Evolutionary conservation across 2,113 vertebrate species (phyloP).

Genomic region (Myiozetetes cayanensis): DNA sequence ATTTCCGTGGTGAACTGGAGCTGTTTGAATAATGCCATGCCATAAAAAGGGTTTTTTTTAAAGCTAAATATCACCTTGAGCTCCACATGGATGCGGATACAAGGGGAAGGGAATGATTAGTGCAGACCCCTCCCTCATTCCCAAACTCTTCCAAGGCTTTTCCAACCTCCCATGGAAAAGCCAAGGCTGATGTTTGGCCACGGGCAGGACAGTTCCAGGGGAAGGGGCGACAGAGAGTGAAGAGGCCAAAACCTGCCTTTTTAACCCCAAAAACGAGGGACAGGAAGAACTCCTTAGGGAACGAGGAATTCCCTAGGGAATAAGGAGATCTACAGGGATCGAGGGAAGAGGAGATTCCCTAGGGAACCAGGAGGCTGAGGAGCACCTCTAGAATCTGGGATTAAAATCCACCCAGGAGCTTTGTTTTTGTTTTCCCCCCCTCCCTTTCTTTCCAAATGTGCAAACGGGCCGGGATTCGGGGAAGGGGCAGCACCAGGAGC

Average conservation of each 20-base stretch:
- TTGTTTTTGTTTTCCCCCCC: neutral
- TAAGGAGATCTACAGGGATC: neutral
- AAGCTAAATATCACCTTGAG: neutral
- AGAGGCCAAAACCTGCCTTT: neutral
- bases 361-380: neutral
- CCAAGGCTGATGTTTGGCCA: neutral
- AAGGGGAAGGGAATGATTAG: neutral
- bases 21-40: neutral
- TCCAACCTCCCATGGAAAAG: neutral
- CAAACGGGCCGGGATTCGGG: neutral
- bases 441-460: neutral
- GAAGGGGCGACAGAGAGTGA: too few relatives aligned
- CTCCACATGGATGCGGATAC: neutral
- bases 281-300: neutral
- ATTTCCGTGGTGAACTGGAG: neutral
- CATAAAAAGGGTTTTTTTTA: neutral
- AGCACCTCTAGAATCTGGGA: neutral
- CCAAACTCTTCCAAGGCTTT: neutral
- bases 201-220: neutral
- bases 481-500: neutral
- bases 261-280: neutral
- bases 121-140: neutral
- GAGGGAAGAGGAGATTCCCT: neutral
- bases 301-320: neutral
- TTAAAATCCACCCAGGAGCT: neutral